A percentile compares a stretch with the other conserved stretches of the same genome.
phyloP scores from a whole-genome alignment of 2,797 vertebrate genomes.

The Hemitrygon akajei region DNA sequence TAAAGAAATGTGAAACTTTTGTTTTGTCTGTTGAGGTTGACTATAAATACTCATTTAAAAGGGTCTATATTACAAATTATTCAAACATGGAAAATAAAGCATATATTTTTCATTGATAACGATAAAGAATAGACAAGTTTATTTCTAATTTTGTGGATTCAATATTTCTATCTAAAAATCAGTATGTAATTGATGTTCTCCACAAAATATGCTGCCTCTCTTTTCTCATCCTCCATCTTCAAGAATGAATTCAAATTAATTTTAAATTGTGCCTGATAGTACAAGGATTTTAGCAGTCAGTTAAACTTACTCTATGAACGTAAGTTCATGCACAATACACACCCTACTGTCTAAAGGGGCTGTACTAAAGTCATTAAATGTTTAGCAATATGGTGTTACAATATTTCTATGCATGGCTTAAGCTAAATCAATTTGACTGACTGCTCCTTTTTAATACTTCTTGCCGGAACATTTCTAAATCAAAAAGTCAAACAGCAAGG shows the following conservation, averaged over 20 bases:
- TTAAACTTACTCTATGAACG: not conserved
- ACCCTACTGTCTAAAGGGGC: too few species aligned
- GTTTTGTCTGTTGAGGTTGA: not conserved
- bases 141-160: not conserved
- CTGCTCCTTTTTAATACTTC: not conserved
- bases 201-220: not conserved
- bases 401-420: not conserved
- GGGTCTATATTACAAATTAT: not conserved
- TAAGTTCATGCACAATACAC: not conserved
- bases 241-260: not conserved
- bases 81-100: not conserved
- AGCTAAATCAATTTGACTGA: slow-evolving; percentile 18
- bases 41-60: too few species aligned
- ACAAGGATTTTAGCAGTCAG: not conserved
- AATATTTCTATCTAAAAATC: not conserved
- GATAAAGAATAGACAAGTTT: not conserved
- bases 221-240: not conserved
- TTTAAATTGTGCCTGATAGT: too few species aligned
- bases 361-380: not conserved
- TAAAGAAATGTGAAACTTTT: too few species aligned
- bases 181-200: not conserved
- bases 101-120: not conserved
- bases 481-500: not conserved
- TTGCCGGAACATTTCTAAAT: not conserved
- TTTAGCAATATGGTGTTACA: not conserved